These are phyloP conservation scores for Frankliniella intonsa DNA, from an alignment of 2,888 invertebrate species.

Conservation along the genomic window DNA sequence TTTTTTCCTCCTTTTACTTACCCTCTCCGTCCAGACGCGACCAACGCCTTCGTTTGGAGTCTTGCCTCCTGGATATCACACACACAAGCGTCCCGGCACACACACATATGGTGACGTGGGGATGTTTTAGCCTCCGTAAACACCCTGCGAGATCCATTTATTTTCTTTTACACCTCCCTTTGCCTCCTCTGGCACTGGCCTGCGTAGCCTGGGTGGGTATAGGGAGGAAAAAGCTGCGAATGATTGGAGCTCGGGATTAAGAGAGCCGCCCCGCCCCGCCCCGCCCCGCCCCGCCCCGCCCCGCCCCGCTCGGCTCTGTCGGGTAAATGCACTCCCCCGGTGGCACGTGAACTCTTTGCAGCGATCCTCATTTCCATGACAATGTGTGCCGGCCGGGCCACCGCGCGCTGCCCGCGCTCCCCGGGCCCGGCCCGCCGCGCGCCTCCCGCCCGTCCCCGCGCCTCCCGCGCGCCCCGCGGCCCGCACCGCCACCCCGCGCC, in stretches of 20 bases:
- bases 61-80: too few species aligned
- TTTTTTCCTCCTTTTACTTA: not conserved
- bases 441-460: not conserved
- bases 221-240: not conserved
- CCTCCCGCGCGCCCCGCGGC: not conserved
- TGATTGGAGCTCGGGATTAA: not conserved
- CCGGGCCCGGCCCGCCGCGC: not conserved
- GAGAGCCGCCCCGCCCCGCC: too few species aligned
- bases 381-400: not conserved
- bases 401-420: not conserved
- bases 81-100: not conserved
- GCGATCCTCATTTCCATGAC: constrained; percentile 7
- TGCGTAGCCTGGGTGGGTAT: not conserved
- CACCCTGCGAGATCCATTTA: not conserved
- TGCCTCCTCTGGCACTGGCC: not conserved
- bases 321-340: constrained; percentile 15
- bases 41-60: too few species aligned
- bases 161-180: not conserved
- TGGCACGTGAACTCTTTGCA: constrained; percentile 11
- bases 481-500: not conserved
- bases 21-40: not conserved
- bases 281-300: not conserved
- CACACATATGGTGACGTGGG: not conserved
- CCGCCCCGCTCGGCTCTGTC: not conserved
- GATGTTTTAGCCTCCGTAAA: not conserved